Evolutionary conservation across 2,797 vertebrate species (phyloP).

Genomic region (Nannoperca australis): DNA sequence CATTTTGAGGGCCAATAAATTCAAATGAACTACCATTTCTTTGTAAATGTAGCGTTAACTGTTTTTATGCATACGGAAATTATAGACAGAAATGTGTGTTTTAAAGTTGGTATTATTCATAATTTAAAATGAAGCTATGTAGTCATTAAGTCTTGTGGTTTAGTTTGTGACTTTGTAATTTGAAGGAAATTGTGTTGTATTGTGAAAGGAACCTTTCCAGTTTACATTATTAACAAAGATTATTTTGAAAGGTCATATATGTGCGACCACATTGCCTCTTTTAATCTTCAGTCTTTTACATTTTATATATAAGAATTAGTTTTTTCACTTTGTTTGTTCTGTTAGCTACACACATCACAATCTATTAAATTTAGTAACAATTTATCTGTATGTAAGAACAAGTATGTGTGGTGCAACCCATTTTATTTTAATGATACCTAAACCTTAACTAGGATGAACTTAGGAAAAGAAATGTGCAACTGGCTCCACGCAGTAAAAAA

Average conservation of each 20-base stretch:
- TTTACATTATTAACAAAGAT: neutral
- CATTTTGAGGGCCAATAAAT: neutral
- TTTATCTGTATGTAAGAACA: neutral
- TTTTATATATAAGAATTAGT: neutral
- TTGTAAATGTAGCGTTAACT: neutral
- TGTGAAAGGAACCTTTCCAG: neutral
- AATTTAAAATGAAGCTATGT: neutral
- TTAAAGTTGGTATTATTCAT: neutral
- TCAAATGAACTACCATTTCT: neutral
- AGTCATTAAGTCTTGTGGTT: neutral
- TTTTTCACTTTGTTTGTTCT: neutral
- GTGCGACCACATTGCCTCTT: neutral
- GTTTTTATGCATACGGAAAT: neutral
- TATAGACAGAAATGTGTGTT: neutral
- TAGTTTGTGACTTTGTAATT: neutral
- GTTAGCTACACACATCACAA: neutral
- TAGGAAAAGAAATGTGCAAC: constrained; percentile 4
- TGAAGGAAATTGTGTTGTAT: neutral
- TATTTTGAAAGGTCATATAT: neutral
- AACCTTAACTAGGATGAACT: constrained; percentile 11
- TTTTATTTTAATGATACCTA: neutral
- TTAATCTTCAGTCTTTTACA: neutral
- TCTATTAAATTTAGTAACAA: neutral
- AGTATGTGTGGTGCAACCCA: neutral
- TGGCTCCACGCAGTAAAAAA: constrained; percentile 10